phyloP scores from a whole-genome alignment of 1,140 invertebrate species.

The Hestina assimilis region DNA sequence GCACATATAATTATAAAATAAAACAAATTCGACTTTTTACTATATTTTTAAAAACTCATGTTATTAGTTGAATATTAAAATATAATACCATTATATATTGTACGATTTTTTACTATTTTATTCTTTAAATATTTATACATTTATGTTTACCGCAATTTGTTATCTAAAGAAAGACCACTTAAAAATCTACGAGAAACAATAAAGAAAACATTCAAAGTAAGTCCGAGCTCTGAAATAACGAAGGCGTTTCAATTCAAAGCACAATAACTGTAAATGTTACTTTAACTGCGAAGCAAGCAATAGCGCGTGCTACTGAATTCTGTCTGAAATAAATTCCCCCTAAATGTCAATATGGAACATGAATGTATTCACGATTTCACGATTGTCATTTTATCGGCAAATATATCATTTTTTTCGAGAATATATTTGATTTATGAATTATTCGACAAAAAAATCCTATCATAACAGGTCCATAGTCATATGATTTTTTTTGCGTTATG shows the following conservation, averaged over 20 bases:
- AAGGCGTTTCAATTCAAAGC: slow-evolving; percentile 6
- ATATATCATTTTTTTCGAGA: slow-evolving; percentile 56
- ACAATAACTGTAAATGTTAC: slow-evolving; percentile 18
- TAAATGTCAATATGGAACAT: slow-evolving; percentile 29
- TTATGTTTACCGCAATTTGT: no score
- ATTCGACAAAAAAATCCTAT: slow-evolving; percentile 25
- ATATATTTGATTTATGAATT: slow-evolving; percentile 44
- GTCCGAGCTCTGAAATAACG: neutral
- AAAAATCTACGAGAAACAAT: no score
- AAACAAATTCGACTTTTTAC: no score
- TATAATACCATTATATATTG: no score
- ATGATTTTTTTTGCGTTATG: no score
- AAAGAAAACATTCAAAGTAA: neutral
- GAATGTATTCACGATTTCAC: slow-evolving; percentile 42
- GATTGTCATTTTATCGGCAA: slow-evolving; percentile 45
- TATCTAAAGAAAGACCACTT: no score
- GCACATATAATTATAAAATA: no score
- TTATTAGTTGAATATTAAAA: no score
- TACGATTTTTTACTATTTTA: no score
- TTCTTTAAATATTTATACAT: no score
- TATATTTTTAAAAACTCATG: no score
- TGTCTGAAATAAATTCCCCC: slow-evolving; percentile 22
- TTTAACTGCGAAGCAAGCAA: slow-evolving; percentile 9
- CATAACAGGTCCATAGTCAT: slow-evolving; percentile 21
- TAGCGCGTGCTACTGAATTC: slow-evolving; percentile 15